Conservation (phyloP, 2,113 vertebrate species). For the Tiliqua scincoides region DNA sequence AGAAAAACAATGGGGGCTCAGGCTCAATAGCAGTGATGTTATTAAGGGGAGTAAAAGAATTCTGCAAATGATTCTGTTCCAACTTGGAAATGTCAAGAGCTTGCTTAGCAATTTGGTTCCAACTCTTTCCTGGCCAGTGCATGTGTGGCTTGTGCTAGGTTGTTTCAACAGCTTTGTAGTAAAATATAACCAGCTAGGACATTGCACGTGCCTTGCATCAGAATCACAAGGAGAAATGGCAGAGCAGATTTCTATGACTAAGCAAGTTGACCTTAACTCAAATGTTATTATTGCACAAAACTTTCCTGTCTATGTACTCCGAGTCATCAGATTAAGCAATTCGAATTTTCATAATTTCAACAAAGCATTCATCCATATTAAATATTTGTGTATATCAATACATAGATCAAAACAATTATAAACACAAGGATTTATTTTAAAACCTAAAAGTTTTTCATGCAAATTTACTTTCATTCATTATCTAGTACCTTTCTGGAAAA, state of each 20-base stretch:
- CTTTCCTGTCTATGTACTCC: neutral
- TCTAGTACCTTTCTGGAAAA: conserved; percentile 87
- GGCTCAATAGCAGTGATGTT: neutral
- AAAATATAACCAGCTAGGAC: neutral
- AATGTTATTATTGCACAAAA: neutral
- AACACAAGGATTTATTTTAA: neutral
- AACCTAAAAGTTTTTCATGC: neutral
- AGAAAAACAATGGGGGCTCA: conserved; percentile 16
- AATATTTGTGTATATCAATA: neutral
- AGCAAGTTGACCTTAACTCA: neutral
- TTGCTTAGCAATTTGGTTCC: neutral
- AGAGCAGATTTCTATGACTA: neutral
- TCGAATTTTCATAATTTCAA: neutral
- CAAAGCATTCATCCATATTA: neutral
- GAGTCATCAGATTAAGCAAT: neutral
- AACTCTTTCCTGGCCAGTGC: neutral
- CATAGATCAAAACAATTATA: neutral
- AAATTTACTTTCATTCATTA: neutral
- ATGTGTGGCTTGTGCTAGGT: neutral
- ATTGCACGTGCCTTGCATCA: neutral
- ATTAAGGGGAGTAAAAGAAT: neutral
- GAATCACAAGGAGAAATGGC: neutral
- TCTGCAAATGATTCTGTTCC: neutral
- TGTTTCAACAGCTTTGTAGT: neutral
- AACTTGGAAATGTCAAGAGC: neutral